phyloP scores from a whole-genome alignment of 2,888 invertebrate genomes.

The Harpalus rufipes region DNA sequence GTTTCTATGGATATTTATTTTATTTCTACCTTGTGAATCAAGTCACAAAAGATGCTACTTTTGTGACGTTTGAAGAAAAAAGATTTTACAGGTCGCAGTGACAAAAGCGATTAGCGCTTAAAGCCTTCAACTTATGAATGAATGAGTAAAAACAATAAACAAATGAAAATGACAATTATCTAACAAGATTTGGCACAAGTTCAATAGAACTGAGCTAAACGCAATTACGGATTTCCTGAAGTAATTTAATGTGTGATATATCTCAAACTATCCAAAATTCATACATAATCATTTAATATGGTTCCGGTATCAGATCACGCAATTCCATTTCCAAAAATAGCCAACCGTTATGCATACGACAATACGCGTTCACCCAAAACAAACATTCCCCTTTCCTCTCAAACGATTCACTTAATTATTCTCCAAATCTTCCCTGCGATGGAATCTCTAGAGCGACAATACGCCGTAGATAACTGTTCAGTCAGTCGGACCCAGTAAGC shows the following conservation, averaged over 20 bases:
- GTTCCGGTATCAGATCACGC: conserved; percentile 35
- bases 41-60: no score
- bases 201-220: background rate
- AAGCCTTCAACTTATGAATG: no score
- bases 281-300: background rate
- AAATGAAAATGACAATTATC: no score
- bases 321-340: conserved; percentile 30
- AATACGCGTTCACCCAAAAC: conserved; percentile 61
- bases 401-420: conserved; percentile 50
- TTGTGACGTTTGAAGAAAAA: no score
- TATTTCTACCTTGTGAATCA: no score
- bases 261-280: background rate
- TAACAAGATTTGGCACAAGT: background rate
- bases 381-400: conserved; percentile 13
- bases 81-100: no score
- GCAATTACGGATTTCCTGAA: background rate
- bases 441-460: conserved; percentile 63
- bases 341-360: conserved; percentile 48
- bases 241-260: conserved; percentile 17
- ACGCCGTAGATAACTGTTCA: conserved; percentile 73
- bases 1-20: no score
- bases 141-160: no score
- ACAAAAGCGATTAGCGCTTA: no score
- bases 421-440: conserved; percentile 42
- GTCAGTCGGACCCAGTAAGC: conserved; percentile 71